phyloP scores from a whole-genome alignment of 2,888 invertebrate genomes.

The Catocala sponsa region DNA sequence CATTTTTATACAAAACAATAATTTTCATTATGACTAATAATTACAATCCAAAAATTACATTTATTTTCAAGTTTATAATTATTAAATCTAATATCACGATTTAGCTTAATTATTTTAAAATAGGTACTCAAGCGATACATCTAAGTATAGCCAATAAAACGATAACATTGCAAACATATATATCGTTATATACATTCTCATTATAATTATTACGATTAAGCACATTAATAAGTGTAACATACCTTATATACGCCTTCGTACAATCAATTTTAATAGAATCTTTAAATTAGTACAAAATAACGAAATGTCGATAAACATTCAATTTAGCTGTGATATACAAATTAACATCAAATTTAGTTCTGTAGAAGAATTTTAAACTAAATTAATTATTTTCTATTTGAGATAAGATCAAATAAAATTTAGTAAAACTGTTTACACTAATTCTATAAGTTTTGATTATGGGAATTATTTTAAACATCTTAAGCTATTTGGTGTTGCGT shows the following conservation, averaged over 20 bases:
- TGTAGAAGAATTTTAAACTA: slow-evolving; percentile 19
- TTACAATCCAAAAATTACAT: slow-evolving; percentile 88
- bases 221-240: slow-evolving; percentile 57
- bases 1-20: slow-evolving; percentile 87
- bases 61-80: slow-evolving; percentile 85
- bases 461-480: slow-evolving; percentile 62
- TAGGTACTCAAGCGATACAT: slow-evolving; percentile 81
- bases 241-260: slow-evolving; percentile 44
- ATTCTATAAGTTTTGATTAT: slow-evolving; percentile 55
- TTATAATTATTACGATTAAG: slow-evolving; percentile 55
- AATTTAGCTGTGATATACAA: slow-evolving; percentile 22
- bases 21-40: slow-evolving; percentile 85
- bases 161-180: slow-evolving; percentile 78
- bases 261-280: slow-evolving; percentile 30
- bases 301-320: slow-evolving; percentile 15
- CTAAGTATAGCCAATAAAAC: slow-evolving; percentile 70
- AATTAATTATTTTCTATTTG: slow-evolving; percentile 9
- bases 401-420: neutral
- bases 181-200: slow-evolving; percentile 58
- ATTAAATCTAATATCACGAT: slow-evolving; percentile 88
- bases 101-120: slow-evolving; percentile 85
- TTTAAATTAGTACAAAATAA: slow-evolving; percentile 30
- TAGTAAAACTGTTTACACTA: slow-evolving; percentile 31
- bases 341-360: slow-evolving; percentile 13
- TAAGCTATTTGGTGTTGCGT: slow-evolving; percentile 84